A percentile compares a stretch with the other conserved stretches of the same genome.
Evolutionary conservation across 2,888 invertebrate genomes (phyloP).

Genomic region (Stramonita haemastoma): DNA sequence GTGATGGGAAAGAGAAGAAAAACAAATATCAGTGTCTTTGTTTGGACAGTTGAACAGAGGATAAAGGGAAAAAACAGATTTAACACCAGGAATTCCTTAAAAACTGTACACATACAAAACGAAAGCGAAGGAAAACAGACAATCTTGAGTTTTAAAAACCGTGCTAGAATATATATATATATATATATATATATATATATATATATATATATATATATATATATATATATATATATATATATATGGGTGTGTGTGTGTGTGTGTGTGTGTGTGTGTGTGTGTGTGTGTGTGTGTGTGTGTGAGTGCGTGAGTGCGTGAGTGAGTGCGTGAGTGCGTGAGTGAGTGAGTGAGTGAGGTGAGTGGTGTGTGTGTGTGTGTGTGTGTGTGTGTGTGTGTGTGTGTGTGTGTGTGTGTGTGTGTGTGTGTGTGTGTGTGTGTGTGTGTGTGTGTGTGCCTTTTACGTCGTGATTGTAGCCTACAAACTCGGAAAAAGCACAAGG

Average conservation of each 20-base stretch:
- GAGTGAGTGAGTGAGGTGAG: too few species aligned
- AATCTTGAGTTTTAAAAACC: too few species aligned
- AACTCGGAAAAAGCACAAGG: background rate
- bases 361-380: too few species aligned
- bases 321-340: background rate
- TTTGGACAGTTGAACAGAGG: too few species aligned
- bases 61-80: too few species aligned
- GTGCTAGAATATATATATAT: too few species aligned
- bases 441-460: background rate
- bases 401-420: slow-evolving; percentile 2
- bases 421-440: background rate
- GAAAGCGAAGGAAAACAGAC: too few species aligned
- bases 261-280: background rate
- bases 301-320: background rate
- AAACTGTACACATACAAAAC: too few species aligned
- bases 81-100: too few species aligned
- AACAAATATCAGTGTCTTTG: too few species aligned
- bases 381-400: background rate
- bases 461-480: background rate
- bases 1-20: too few species aligned
- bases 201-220: background rate
- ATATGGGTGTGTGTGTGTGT: background rate
- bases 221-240: background rate
- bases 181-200: too few species aligned
- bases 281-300: background rate